Base-by-base conservation (phyloP, 2,797 vertebrate species). In the Carduelis carduelis region DNA sequence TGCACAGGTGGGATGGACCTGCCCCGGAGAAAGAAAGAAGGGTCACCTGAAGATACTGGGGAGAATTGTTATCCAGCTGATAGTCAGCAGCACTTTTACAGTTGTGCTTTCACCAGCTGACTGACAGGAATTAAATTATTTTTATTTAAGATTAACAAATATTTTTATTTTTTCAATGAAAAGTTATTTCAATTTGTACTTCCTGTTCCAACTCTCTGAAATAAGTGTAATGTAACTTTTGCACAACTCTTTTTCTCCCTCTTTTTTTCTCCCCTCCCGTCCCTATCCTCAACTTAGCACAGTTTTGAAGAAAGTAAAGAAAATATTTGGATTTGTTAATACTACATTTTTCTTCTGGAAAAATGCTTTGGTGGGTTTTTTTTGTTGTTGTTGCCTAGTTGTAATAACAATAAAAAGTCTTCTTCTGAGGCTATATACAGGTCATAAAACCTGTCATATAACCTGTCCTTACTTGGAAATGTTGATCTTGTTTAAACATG, bases 1-100 rank as follows among this genome's bases (percentile, higher is more conserved):
- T 50, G 13, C 0, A 0, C 20, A 30, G 8, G 24, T 61, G 34
- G 46, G 22, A 12, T 22, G 9, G 27, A 34, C 12, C 18, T 49
- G 27, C 9, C 27, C 13, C 1, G 1, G 1, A 6, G 49, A 44
- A 26, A 28, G 78, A n/a, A 53, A 19, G n/a, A 47, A 43, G 11
- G 16, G 15, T 47, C 7, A 6, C 5, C 1, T 5, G 14, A 23
- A 35, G 9, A 34, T 70, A 15, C 34, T n/a, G 37, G 19, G 22
- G 49, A 26, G 12, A 17, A 14, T 9, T 2, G 0, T 61, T n/a
- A 16, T 18, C 32, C 50, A 47, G 16, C 30, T 72, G 52, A 39
- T 6, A 14, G 7, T 37, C 41, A 65, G 30, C 1, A 7, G 6
- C 30, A 39, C 22, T n/a, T 68, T 53, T 60, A 41, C 2, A 6